Evolutionary conservation across 2,888 invertebrate genomes (phyloP), one percentile per base, ranked within the genome.

Genomic region (Stenichneumon culpator): DNA sequence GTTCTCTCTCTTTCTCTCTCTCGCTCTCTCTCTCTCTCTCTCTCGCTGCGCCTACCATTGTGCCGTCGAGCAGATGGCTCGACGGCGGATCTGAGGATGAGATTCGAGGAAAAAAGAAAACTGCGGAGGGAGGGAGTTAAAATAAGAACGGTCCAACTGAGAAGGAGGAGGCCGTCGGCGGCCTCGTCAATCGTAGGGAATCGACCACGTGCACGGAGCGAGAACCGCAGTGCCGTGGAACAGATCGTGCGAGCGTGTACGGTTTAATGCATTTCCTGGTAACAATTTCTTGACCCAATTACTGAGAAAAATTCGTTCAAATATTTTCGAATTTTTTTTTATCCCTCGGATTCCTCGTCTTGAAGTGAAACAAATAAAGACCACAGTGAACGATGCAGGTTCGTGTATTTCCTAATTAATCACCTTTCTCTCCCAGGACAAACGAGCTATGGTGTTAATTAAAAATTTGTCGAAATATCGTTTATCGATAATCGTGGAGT

Each of bases 61-160:
- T 75, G 63, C 65, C 60, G 67, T 75, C 52, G 79, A 79, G 85
- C 85, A 85, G 85, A 85, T 85, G 85, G 65, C 57, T 72, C 79
- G 79, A 60, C 32, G 57, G 19, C 60, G 50, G 57, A 54, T 39
- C n/a, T 36, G 44, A 69, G 72, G 60, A 22, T 63, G 78, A 79
- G 70, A 63, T 80, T 83, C 25, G 60, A 16, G 39, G 32, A 74
- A 68, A 82, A 84, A 77, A n/a, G 44, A 72, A 47, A 74, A 63
- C 19, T 5, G 16, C 22, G 16, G 57, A n/a, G 57, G 47, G 65
- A 72, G 73, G 68, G 57, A 77, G 68, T 57, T 47, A 78, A 54
- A 82, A 82, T 68, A 69, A 85, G 22, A 82, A 83, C 36, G 69
- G 39, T 68, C 68, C 57, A 60, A 84, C 67, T 19, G 69, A 60